A percentile compares a stretch with the other conserved stretches of the same genome.
These are phyloP conservation scores for Agriopis marginaria DNA, from an alignment of 2,888 invertebrate genomes.

Conservation along the genomic window DNA sequence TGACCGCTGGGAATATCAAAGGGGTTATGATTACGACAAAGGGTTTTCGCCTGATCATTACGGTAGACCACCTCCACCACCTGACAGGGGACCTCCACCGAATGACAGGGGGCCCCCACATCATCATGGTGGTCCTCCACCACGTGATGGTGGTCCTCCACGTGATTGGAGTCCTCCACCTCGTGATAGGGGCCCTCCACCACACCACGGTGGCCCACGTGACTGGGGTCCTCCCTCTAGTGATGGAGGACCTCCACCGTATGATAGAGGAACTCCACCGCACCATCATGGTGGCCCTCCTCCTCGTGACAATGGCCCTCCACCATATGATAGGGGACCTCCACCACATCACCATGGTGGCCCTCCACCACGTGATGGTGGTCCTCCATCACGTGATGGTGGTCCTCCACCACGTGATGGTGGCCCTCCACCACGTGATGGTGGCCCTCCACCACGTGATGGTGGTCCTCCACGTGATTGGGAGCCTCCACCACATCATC, in stretches of 20 bases:
- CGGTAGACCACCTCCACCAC: slow-evolving; percentile 1
- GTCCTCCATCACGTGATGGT: slow-evolving; percentile 33
- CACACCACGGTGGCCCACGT: slow-evolving; percentile 30
- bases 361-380: slow-evolving; percentile 11
- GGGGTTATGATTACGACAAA: slow-evolving; percentile 10
- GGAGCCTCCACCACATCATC: slow-evolving; percentile 38
- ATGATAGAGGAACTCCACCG: slow-evolving; percentile 36
- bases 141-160: slow-evolving; percentile 30
- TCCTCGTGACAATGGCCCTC: slow-evolving; percentile 32
- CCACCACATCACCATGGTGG: slow-evolving; percentile 38
- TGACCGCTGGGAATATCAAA: slow-evolving; percentile 13
- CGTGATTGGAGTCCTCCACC: slow-evolving; percentile 38
- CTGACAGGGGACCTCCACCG: slow-evolving; percentile 30
- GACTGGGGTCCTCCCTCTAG: slow-evolving; percentile 25
- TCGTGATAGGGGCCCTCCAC: slow-evolving; percentile 5
- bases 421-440: slow-evolving; percentile 35
- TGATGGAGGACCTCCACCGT: slow-evolving; percentile 32
- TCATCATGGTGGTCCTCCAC: slow-evolving; percentile 33
- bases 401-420: slow-evolving; percentile 31
- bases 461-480: slow-evolving; percentile 28
- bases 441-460: slow-evolving; percentile 34
- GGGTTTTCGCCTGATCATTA: slow-evolving; percentile 2
- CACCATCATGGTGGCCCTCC: slow-evolving; percentile 13
- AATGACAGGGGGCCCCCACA: slow-evolving; percentile 11
- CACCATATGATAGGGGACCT: slow-evolving; percentile 16